Evolutionary conservation across 2,113 vertebrate species (phyloP).

Genomic region (Xenopus laevis): DNA sequence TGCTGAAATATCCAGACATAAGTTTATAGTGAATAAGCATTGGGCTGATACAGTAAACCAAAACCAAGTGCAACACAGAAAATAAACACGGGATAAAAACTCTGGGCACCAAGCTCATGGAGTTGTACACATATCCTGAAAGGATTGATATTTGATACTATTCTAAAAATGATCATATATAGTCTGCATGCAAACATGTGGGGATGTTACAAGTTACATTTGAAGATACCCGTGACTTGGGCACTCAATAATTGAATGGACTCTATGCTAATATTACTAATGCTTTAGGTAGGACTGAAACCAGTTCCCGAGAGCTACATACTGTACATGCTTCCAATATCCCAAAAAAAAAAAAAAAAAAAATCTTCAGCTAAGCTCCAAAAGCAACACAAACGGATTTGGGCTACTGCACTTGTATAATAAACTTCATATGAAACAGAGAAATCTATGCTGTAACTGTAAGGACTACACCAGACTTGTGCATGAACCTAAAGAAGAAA

Average conservation of each 20-base stretch:
- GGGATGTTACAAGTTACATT: background rate
- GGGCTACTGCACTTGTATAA: background rate
- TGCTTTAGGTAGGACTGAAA: background rate
- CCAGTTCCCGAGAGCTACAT: too few relatives aligned
- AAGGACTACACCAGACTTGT: background rate
- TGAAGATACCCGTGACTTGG: background rate
- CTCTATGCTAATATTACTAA: background rate
- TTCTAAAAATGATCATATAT: background rate
- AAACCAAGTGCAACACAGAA: background rate
- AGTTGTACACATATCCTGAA: too few relatives aligned
- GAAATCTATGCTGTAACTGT: background rate
- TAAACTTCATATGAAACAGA: conserved; percentile 10
- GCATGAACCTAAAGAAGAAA: background rate
- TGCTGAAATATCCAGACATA: too few relatives aligned
- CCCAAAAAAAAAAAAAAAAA: background rate
- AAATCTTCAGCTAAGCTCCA: background rate
- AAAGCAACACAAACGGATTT: background rate
- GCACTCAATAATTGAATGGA: background rate
- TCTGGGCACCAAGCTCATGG: background rate
- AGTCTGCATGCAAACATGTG: background rate
- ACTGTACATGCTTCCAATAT: too few relatives aligned
- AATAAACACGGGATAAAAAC: background rate
- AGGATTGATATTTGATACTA: background rate
- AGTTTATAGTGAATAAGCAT: too few relatives aligned
- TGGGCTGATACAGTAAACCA: too few relatives aligned